Conservation (phyloP, 2,113 vertebrate genomes). For the Hepsetus odoe region DNA sequence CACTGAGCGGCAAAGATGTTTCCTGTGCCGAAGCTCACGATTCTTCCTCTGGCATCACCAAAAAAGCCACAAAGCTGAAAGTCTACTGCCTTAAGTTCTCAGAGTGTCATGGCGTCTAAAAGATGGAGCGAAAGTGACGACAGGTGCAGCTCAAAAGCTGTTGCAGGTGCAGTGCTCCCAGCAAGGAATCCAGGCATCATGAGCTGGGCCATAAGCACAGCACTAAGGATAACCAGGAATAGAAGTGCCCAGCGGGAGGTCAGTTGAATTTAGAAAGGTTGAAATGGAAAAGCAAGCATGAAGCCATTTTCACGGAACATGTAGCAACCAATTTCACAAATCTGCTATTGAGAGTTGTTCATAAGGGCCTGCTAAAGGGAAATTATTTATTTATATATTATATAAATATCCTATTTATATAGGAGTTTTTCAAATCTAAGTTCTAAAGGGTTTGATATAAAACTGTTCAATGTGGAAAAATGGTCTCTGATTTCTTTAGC, state of each 20-base stretch:
- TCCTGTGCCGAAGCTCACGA: conserved; percentile 34
- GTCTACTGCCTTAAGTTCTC: background rate
- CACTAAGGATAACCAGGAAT: background rate
- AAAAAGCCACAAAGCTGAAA: background rate
- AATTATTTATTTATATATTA: no score
- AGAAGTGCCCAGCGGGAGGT: background rate
- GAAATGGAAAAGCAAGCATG: background rate
- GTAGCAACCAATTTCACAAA: no score
- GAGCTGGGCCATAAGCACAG: background rate
- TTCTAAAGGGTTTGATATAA: no score
- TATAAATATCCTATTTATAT: no score
- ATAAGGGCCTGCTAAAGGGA: background rate
- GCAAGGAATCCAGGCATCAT: background rate
- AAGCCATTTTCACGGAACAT: background rate
- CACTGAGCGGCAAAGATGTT: conserved; percentile 8
- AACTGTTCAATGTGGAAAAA: no score
- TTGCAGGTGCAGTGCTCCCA: background rate
- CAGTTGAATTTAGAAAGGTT: conserved; percentile 2
- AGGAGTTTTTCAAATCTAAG: no score
- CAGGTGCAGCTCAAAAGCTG: background rate
- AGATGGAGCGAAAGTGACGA: background rate
- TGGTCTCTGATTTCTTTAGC: no score
- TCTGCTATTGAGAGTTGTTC: background rate
- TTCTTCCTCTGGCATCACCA: background rate
- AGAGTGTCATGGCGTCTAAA: no score